Evolutionary conservation across 2,113 vertebrate species (phyloP), one percentile per base, ranked within the genome.

Genomic region (Dicentrarchus labrax): DNA sequence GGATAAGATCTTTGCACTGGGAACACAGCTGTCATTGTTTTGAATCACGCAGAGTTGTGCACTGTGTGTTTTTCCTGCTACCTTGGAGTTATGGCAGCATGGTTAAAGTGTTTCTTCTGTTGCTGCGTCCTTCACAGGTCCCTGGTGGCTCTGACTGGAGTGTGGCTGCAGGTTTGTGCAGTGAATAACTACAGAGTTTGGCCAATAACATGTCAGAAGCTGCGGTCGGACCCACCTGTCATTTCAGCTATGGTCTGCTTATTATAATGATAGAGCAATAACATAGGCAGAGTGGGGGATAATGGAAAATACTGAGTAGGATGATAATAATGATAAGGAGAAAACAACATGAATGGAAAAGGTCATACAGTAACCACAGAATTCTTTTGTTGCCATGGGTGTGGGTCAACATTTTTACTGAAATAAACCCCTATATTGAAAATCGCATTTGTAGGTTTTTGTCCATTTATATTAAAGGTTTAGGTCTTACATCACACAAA

Each of bases 121-220:
- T 76, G 75, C 43, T n/a, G 48, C 0, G 60, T 88, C 88, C 76
- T 86, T 91, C 80, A 13, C 76, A 12, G 72, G 70, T 78, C 83
- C 80, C 78, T 0, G 39, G 60, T 41, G 84, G 69, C 65, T 80
- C 53, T 0, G 59, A 6, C 24, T 72, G 71, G 78, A 86, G 86
- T 82, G 84, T 64, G 82, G 71, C 69, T 68, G 50, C 81, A 74
- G 76, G 79, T 89, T 72, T 77, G 53, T 68, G 48, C 12, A 0
- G 51, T 72, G 61, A 85, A 75, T 83, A 70, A 80, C 68, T 22
- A 9, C 30, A 15, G 38, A 57, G 21, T 12, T 72, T 17, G 70
- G 70, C 77, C 89, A 83, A 72, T 41, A 82, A 81, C 78, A 41
- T n/a, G 80, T 83, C 78, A 69, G 77, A 70, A 73, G 59, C 73